Percentiles rank a stretch among this genome's conserved stretches.
phyloP scores from a whole-genome alignment of 1,140 invertebrate genomes.

The Caenorhabditis remanei region DNA sequence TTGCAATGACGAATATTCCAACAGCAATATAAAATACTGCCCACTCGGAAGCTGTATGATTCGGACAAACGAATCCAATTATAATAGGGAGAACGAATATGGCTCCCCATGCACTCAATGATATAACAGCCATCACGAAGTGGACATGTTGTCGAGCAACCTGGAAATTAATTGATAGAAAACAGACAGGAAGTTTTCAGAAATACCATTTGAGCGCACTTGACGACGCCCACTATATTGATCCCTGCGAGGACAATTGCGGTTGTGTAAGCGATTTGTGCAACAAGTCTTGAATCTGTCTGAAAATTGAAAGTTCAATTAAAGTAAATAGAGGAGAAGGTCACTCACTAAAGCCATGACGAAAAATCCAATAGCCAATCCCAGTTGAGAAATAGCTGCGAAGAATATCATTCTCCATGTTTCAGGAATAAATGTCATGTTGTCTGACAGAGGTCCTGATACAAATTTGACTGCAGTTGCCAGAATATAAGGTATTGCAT shows the following conservation, averaged over 20 bases:
- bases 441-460: constrained; percentile 66
- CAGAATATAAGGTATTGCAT: constrained; percentile 65
- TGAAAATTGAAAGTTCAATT: not conserved
- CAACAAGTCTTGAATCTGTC: constrained; percentile 41
- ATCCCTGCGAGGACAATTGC: constrained; percentile 65
- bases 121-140: constrained; percentile 66
- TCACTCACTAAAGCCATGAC: constrained; percentile 59
- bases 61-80: constrained; percentile 64
- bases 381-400: constrained; percentile 61
- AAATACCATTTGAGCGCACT: constrained; percentile 66
- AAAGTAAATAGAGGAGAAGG: not conserved
- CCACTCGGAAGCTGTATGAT: constrained; percentile 62
- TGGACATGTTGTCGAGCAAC: constrained; percentile 67
- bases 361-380: constrained; percentile 63
- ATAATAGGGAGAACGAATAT: constrained; percentile 66
- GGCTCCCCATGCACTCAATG: constrained; percentile 56
- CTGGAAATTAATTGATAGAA: constrained; percentile 45
- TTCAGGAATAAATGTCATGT: constrained; percentile 61
- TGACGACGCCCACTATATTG: constrained; percentile 65
- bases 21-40: constrained; percentile 53
- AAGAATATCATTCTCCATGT: constrained; percentile 63
- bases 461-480: constrained; percentile 62
- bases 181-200: not conserved
- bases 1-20: constrained; percentile 21
- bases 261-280: constrained; percentile 61